Base-by-base conservation (phyloP, 2,888 invertebrate genomes). In the Anagyrus pseudococci region DNA sequence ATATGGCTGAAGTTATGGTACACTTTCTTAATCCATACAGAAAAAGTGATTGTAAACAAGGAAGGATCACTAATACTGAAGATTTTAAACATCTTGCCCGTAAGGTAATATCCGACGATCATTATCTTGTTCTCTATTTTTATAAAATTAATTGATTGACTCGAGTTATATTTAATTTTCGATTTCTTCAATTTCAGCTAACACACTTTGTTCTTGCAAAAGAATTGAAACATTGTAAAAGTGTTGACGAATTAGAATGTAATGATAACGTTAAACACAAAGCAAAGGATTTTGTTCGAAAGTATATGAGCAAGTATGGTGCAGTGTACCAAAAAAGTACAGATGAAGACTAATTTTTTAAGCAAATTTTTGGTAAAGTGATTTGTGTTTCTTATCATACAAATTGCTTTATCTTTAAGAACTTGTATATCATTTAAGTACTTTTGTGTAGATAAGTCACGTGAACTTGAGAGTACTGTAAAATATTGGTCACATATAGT, bases 241-340 rank as follows among this genome's bases (percentile, higher is more conserved):
- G 89, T 46, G 91, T 93, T 2, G 92, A 94, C 68, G 93, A 94
- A 72, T 82, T 96, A 53, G 88, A 91, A 55, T 93, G 93, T 72
- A 94, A 92, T 40, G 94, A 95, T 70, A 93, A 93, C 62, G 97
- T 98, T 7, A 94, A 95, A 72, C 89, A 92, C 71, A 98, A 98
- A 82, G 95, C 97, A 20, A 92, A 92, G 79, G 97, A 95, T 82
- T 98, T 94, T 81, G 94, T 98, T 59, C 89, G 88, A 75, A 96
- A 96, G 78, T 98, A 98, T 82, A 98, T 98, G 98, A 89, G 89
- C 23, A 96, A 96, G 82, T 96, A 94, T 82, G 96, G 95, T 0
- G 87, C 90, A 1, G 85, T 89, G 29, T 94, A 94, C 82, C 85
- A 85, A 67, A 84, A 89, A 69, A 87, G 88, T 41, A 85, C 87